A percentile compares a stretch with the other conserved stretches of the same genome.
Evolutionary conservation across 2,113 vertebrate genomes (phyloP).

Genomic region (Megaleporinus macrocephalus): DNA sequence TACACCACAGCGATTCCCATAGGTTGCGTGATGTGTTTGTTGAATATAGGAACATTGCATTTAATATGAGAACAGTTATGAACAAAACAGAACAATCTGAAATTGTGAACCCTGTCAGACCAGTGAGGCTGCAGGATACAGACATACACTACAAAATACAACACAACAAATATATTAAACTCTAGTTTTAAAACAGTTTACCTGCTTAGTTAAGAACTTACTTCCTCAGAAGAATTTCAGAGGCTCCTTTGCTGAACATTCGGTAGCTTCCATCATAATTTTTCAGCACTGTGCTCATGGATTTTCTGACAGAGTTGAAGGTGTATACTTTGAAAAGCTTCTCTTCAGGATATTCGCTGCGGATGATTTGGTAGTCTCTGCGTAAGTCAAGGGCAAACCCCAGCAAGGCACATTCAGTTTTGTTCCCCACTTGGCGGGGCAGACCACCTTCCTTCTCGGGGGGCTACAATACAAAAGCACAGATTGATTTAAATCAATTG

Average conservation of each 20-base stretch:
- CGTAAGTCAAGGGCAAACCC: constrained; percentile 88
- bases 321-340: constrained; percentile 97
- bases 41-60: too few relatives aligned
- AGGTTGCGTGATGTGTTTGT: too few relatives aligned
- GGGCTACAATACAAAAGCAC: constrained; percentile 75
- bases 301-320: constrained; percentile 97
- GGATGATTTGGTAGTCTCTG: constrained; percentile 90
- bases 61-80: too few relatives aligned
- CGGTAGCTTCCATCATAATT: constrained; percentile 91
- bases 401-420: constrained; percentile 99
- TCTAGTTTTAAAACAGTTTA: not conserved
- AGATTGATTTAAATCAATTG: not conserved
- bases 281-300: constrained; percentile 98
- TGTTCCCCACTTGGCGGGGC: constrained; percentile 96
- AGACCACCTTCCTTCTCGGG: constrained; percentile 96
- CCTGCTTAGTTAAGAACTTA: constrained; percentile 67
- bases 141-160: too few relatives aligned
- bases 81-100: too few relatives aligned
- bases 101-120: too few relatives aligned
- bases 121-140: too few relatives aligned
- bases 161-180: too few relatives aligned
- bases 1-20: too few relatives aligned
- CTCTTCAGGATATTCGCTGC: constrained; percentile 94
- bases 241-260: constrained; percentile 98
- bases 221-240: constrained; percentile 98